Conservation (phyloP, 2,797 vertebrate genomes). For the Acrossocheilus wenchowensis region DNA sequence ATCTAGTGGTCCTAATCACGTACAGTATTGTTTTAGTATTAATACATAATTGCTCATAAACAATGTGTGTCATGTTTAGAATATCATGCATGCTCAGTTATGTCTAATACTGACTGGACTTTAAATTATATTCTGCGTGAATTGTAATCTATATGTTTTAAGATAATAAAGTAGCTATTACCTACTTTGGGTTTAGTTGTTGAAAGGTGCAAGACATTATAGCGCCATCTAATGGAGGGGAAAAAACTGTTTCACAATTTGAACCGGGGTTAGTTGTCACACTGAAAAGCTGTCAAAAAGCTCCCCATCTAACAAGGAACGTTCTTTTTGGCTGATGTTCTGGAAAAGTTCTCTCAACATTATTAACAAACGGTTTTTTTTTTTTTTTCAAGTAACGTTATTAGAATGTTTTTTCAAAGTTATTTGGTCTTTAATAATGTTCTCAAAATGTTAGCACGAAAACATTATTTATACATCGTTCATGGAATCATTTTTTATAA, state of each 20-base stretch:
- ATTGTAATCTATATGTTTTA: background rate
- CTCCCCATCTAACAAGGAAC: background rate
- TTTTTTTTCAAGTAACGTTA: background rate
- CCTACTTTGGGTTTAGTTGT: background rate
- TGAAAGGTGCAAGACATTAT: background rate
- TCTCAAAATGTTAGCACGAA: background rate
- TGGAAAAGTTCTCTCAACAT: background rate
- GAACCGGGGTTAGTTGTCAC: background rate
- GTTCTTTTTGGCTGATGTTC: background rate
- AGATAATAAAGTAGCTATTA: background rate
- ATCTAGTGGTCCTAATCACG: background rate
- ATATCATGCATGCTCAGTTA: background rate
- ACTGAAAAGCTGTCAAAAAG: background rate
- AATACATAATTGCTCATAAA: background rate
- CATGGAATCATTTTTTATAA: background rate
- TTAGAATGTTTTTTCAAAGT: background rate
- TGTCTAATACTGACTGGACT: background rate
- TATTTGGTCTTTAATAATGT: background rate
- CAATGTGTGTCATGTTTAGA: background rate
- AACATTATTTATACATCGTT: background rate
- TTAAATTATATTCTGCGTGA: background rate
- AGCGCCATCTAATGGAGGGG: background rate
- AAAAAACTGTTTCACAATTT: background rate
- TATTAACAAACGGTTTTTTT: background rate
- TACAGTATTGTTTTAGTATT: background rate